A percentile compares a stretch with the other conserved stretches of the same genome.
Evolutionary conservation across 2,797 vertebrate species (phyloP).

Genomic region (Apogon talboti): DNA sequence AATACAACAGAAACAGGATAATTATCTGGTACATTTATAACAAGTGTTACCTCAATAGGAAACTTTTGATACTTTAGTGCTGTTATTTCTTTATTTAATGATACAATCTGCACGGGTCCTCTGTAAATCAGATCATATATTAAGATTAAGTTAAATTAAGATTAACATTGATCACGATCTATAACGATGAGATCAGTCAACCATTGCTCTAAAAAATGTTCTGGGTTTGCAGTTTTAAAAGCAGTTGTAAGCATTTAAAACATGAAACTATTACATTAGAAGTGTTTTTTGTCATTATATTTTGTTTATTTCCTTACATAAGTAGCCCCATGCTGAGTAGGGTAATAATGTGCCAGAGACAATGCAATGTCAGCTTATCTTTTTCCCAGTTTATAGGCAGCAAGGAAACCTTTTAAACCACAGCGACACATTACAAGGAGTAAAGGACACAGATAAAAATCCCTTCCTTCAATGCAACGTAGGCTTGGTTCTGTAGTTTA

Average conservation of each 20-base stretch:
- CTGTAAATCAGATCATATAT: too few species aligned
- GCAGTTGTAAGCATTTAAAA: not conserved
- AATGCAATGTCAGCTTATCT: constrained; percentile 34
- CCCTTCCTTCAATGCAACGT: constrained; percentile 18
- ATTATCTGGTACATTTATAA: too few species aligned
- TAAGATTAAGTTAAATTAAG: too few species aligned
- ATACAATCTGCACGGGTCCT: too few species aligned
- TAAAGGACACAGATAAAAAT: constrained; percentile 14
- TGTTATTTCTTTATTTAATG: too few species aligned
- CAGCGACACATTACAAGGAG: constrained; percentile 24
- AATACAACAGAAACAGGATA: too few species aligned
- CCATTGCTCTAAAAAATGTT: too few species aligned
- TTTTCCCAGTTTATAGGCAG: constrained; percentile 50
- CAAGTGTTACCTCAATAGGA: too few species aligned
- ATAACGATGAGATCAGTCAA: too few species aligned
- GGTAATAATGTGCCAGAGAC: constrained; percentile 11
- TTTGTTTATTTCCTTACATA: constrained; percentile 1
- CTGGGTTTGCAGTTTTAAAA: too few species aligned
- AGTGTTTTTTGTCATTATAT: not conserved
- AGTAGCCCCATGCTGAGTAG: not conserved
- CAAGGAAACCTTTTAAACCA: constrained; percentile 51
- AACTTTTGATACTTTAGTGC: too few species aligned
- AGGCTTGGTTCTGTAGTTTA: constrained; percentile 32
- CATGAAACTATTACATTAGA: not conserved
- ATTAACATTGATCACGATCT: too few species aligned